phyloP scores from a whole-genome alignment of 2,888 invertebrate species.

The Danaus chrysippus region DNA sequence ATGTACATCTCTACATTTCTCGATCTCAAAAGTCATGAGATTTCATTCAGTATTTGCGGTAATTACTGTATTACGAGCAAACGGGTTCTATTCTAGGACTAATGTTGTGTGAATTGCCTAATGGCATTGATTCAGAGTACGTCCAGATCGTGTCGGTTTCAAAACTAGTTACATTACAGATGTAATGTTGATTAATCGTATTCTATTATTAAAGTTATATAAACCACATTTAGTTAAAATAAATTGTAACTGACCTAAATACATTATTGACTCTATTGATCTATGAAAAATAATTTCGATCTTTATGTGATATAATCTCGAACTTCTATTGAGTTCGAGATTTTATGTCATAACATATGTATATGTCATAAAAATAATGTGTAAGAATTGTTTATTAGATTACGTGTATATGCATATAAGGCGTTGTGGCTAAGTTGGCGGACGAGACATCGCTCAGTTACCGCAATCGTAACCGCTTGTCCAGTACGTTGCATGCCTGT shows the following conservation, averaged over 20 bases:
- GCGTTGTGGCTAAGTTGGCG: slow-evolving; percentile 20
- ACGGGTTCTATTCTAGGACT: slow-evolving; percentile 26
- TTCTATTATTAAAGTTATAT: no score
- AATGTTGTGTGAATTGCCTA: slow-evolving; percentile 33
- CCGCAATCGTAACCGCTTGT: slow-evolving; percentile 53
- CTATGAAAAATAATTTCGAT: background rate
- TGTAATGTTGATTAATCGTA: background rate
- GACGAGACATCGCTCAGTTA: slow-evolving; percentile 45
- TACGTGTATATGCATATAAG: background rate
- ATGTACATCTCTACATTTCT: no score
- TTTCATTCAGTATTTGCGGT: slow-evolving; percentile 11
- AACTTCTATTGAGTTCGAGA: no score
- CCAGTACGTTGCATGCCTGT: slow-evolving; percentile 35
- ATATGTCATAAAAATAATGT: no score
- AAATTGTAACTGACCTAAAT: no score
- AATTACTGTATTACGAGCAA: slow-evolving; percentile 20
- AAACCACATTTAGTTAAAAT: no score
- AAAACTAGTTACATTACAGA: background rate
- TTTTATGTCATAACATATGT: no score
- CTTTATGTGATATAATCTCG: background rate
- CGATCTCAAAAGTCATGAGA: no score
- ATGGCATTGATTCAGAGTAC: slow-evolving; percentile 39
- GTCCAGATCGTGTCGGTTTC: slow-evolving; percentile 16
- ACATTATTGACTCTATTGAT: background rate
- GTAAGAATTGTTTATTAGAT: no score